Evolutionary conservation across 2,797 vertebrate species (phyloP).

Genomic region (Anguilla anguilla): DNA sequence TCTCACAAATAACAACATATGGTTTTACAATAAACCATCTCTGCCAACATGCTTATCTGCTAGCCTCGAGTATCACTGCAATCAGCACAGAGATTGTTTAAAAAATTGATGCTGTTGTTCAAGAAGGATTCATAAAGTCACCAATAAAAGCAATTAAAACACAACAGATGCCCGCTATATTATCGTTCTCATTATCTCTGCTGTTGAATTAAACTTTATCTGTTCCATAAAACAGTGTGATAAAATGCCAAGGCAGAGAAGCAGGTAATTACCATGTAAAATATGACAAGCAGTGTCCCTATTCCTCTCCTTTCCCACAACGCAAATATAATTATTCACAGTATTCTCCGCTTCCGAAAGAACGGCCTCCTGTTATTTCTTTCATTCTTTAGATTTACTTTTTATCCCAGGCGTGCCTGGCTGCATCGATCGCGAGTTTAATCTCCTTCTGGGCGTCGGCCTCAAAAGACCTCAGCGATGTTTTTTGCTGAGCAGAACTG

Average conservation of each 20-base stretch:
- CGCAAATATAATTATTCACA: neutral
- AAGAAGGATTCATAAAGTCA: slow-evolving; percentile 7
- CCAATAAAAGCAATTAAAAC: neutral
- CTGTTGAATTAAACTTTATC: slow-evolving; percentile 13
- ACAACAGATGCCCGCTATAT: slow-evolving; percentile 11
- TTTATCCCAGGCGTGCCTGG: neutral
- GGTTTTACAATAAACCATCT: neutral
- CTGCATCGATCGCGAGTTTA: neutral
- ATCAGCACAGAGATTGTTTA: neutral
- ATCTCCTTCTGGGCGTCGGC: neutral
- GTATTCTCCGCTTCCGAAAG: neutral
- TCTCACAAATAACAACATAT: slow-evolving; percentile 1
- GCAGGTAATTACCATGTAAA: slow-evolving; percentile 6
- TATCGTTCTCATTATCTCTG: slow-evolving; percentile 14
- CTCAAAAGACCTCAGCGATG: neutral
- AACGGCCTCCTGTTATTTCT: neutral
- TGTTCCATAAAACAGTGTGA: slow-evolving; percentile 19
- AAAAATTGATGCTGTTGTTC: neutral
- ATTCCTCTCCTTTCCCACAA: neutral
- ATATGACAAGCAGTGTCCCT: neutral
- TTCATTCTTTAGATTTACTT: neutral
- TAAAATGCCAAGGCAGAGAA: neutral
- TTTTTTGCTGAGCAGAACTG: neutral
- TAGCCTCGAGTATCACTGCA: neutral
- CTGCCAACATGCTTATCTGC: neutral